Evolutionary conservation across 37 sponge, comb jelly and placozoan species (phyloP).

Genomic region (Halisarca cf. caerulea): DNA sequence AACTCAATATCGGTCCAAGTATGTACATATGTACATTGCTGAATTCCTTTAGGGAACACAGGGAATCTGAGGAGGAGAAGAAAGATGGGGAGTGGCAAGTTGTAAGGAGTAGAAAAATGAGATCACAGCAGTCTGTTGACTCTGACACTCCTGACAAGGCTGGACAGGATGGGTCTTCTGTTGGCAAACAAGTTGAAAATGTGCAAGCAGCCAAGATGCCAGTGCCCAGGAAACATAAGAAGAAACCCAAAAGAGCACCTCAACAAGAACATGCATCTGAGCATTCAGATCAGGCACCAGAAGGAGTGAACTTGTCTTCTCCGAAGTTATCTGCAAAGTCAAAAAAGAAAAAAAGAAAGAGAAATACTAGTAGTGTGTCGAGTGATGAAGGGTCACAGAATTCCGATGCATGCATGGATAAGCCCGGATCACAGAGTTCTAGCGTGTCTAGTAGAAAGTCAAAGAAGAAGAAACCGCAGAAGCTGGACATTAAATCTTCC

Average conservation of each 20-base stretch:
- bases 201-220: background rate
- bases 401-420: too few relatives aligned
- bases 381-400: conserved; percentile 18
- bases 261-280: background rate
- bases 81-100: background rate
- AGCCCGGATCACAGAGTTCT: background rate
- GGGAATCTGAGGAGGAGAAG: background rate
- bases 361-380: background rate
- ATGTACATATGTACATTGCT: too few relatives aligned
- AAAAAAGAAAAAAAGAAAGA: background rate
- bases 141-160: background rate
- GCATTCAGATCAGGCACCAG: background rate
- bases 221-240: conserved; percentile 14
- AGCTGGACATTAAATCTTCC: too few relatives aligned
- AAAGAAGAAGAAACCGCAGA: background rate
- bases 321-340: background rate
- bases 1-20: too few relatives aligned
- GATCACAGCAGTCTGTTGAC: background rate
- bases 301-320: too few relatives aligned
- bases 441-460: background rate
- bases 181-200: background rate
- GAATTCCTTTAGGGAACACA: background rate
- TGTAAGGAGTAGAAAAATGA: conserved; percentile 13
- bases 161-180: background rate
- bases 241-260: background rate